Base-by-base conservation (phyloP, 2,888 invertebrate genomes). In the Smittia aterrima region DNA sequence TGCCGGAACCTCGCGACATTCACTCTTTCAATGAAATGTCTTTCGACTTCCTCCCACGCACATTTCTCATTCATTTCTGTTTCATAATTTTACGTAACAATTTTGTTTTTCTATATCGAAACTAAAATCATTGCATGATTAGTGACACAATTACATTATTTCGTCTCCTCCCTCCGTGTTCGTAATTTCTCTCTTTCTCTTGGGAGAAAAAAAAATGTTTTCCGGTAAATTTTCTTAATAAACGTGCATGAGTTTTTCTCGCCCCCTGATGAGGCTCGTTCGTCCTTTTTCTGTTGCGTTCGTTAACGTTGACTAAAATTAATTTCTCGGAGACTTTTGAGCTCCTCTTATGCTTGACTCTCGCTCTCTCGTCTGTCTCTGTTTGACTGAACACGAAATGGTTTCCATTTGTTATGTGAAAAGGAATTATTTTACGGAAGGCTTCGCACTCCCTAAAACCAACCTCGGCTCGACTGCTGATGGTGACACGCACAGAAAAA, bases 91-190 rank as follows among this genome's bases (percentile, higher is more conserved):
- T 13, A n/a, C 16, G 24, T 58, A 24, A 58, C 11, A 58, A 64
- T 24, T n/a, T 64, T 64, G 11, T 9, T 22, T 27, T 25, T 62
- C 11, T 9, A 3, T 20, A 22, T 62, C 1, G 4, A 62, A 3
- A 16, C 1, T 41, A 32, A 32, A 70, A 70, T 70, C 70, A 54
- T 25, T 53, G 53, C 70, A 70, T 70, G 70, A 70, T 70, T 70
- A 70, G 70, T 41, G 47, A 18, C 22, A n/a, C 41, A 11, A 47
- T 66, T 66, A 41, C 47, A n/a, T 47, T 16, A 11, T 22, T 66
- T 20, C 66, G 40, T 38, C n/a, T n/a, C n/a, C n/a, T n/a, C n/a
- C n/a, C n/a, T n/a, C n/a, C n/a, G n/a, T n/a, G n/a, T n/a, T n/a
- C n/a, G n/a, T n/a, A n/a, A n/a, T n/a, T n/a, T n/a, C n/a, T n/a